These are phyloP conservation scores for Ceratina calcarata DNA, from an alignment of 1,140 invertebrate genomes.

Conservation along the genomic window DNA sequence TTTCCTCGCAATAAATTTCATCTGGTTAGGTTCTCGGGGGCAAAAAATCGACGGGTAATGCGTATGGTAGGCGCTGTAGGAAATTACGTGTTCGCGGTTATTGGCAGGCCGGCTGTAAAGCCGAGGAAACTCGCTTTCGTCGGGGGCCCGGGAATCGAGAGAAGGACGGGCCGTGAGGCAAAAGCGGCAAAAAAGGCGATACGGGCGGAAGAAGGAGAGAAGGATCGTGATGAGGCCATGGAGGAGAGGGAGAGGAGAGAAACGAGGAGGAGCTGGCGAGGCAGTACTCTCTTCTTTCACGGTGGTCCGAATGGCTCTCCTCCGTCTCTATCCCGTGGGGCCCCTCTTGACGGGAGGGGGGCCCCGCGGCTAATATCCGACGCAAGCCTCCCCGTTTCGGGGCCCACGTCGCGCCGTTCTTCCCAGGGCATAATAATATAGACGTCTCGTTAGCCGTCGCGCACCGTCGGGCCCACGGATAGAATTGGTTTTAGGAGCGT, in stretches of 20 bases:
- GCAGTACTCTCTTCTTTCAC: conserved; percentile 74
- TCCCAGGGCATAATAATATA: conserved; percentile 77
- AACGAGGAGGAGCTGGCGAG: conserved; percentile 62
- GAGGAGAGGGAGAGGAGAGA: not conserved
- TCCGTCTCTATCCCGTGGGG: conserved; percentile 69
- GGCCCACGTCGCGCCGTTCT: conserved; percentile 53
- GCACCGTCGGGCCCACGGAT: conserved; percentile 37
- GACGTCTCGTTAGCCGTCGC: conserved; percentile 73
- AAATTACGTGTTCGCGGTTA: conserved; percentile 77
- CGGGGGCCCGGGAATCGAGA: conserved; percentile 29
- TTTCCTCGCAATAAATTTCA: conserved; percentile 71
- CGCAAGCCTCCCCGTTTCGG: conserved; percentile 68
- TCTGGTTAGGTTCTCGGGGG: conserved; percentile 64
- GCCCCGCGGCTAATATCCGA: conserved; percentile 69
- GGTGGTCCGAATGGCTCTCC: conserved; percentile 75
- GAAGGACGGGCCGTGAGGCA: conserved; percentile 36
- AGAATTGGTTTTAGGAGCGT: conserved; percentile 77
- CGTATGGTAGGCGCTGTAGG: conserved; percentile 72
- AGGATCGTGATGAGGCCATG: too few relatives aligned
- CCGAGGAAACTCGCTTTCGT: conserved; percentile 61
- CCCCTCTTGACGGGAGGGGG: conserved; percentile 44
- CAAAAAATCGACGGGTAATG: conserved; percentile 66
- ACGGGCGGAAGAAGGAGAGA: conserved; percentile 13
- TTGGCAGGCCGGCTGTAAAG: conserved; percentile 71
- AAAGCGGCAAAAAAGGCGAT: conserved; percentile 34